Evolutionary conservation across 2,113 vertebrate species (phyloP).

Genomic region (Triplophysa tibetana): DNA sequence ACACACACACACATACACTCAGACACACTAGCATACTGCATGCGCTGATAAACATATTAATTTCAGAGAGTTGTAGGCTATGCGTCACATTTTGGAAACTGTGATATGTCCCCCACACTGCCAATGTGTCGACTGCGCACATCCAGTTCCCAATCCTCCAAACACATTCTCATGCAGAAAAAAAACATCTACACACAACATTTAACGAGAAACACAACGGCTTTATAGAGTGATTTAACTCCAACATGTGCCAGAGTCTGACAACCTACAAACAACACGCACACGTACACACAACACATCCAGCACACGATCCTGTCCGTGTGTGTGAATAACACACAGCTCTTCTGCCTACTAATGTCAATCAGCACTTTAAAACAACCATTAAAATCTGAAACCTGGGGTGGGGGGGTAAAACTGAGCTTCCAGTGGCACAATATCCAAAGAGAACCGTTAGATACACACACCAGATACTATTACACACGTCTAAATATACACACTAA

Average conservation of each 20-base stretch:
- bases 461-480: constrained; percentile 19
- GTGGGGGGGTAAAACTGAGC: background rate
- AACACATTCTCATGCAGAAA: background rate
- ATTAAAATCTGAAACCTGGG: constrained; percentile 24
- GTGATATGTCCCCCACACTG: background rate
- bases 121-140: constrained; percentile 23
- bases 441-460: constrained; percentile 16
- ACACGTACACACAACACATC: background rate
- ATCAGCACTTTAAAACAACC: constrained; percentile 17
- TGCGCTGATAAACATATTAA: background rate
- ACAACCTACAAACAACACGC: background rate
- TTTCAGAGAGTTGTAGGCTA: background rate
- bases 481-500: constrained; percentile 5
- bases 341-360: constrained; percentile 18
- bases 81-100: too few species aligned
- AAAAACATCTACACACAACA: constrained; percentile 32
- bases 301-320: background rate
- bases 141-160: too few species aligned
- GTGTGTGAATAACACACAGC: constrained; percentile 13
- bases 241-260: background rate
- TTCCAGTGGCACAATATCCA: background rate
- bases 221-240: constrained; percentile 15
- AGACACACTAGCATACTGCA: background rate
- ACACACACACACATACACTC: background rate
- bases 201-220: constrained; percentile 7